A percentile compares a stretch with the other conserved stretches of the same genome.
These are phyloP conservation scores for Teinopalpus imperialis DNA, from an alignment of 2,888 invertebrate species.

Conservation along the genomic window DNA sequence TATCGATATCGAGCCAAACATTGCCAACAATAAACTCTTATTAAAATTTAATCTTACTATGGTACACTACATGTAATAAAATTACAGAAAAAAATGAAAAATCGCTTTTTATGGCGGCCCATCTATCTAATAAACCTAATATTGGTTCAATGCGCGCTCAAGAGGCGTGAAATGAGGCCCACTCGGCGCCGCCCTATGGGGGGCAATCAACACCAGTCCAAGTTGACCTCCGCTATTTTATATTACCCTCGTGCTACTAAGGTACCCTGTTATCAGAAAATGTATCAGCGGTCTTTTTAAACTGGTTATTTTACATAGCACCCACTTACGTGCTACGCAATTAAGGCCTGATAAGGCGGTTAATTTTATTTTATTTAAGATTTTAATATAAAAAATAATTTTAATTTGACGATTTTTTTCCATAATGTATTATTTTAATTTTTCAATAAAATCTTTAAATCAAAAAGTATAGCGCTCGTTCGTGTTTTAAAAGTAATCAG, in stretches of 20 bases:
- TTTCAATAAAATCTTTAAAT: no score
- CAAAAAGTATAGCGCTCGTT: no score
- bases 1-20: no score
- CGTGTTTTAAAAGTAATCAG: no score
- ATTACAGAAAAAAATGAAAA: slow-evolving; percentile 59
- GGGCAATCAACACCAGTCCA: slow-evolving; percentile 43
- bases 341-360: slow-evolving; percentile 53
- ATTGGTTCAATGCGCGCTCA: slow-evolving; percentile 77
- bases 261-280: slow-evolving; percentile 2
- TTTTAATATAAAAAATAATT: slow-evolving; percentile 5
- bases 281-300: slow-evolving; percentile 29
- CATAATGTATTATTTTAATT: no score
- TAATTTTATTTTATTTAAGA: slow-evolving; percentile 39
- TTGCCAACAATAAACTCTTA: slow-evolving; percentile 10
- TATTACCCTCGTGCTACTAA: slow-evolving; percentile 32
- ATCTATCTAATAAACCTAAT: slow-evolving; percentile 80
- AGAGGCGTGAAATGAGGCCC: slow-evolving; percentile 76
- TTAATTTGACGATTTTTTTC: no score
- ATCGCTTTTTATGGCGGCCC: slow-evolving; percentile 62
- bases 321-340: slow-evolving; percentile 42
- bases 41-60: slow-evolving; percentile 30
- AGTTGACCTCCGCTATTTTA: slow-evolving; percentile 51
- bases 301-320: slow-evolving; percentile 36
- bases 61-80: slow-evolving; percentile 42
- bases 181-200: slow-evolving; percentile 42